phyloP scores from a whole-genome alignment of 2,113 vertebrate species.

The Tamias sibiricus region DNA sequence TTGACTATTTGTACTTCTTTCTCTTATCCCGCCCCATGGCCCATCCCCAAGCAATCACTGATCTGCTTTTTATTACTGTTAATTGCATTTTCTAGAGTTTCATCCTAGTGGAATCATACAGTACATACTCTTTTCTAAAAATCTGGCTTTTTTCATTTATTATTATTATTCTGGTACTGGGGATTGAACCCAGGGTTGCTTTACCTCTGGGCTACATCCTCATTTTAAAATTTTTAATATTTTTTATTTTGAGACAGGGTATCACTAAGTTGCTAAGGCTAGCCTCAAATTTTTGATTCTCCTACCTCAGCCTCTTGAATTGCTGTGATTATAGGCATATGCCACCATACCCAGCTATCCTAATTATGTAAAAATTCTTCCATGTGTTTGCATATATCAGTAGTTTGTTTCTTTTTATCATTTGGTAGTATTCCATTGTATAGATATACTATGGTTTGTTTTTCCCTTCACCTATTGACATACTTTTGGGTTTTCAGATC shows the following conservation, averaged over 20 bases:
- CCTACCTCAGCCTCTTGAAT: no score
- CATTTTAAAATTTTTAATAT: no score
- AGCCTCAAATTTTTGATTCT: no score
- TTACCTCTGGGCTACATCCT: no score
- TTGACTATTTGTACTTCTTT: neutral
- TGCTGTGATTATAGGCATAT: no score
- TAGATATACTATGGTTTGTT: neutral
- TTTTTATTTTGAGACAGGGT: no score
- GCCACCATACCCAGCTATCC: no score
- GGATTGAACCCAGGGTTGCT: no score
- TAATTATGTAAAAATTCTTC: conserved; percentile 11
- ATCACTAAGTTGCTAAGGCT: no score
- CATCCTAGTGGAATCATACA: neutral
- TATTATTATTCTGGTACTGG: no score
- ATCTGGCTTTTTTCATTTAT: no score
- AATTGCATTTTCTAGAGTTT: conserved; percentile 11
- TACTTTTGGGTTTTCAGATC: conserved; percentile 17
- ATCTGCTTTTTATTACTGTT: neutral
- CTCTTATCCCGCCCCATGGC: neutral
- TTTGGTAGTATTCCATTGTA: neutral
- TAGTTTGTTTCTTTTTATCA: conserved; percentile 46
- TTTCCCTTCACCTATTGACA: neutral
- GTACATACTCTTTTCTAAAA: neutral
- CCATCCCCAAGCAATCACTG: neutral
- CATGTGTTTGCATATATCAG: neutral